A percentile compares a stretch with the other conserved stretches of the same genome.
Conservation (phyloP, 2,888 invertebrate genomes). For the Strigamia maritima region DNA sequence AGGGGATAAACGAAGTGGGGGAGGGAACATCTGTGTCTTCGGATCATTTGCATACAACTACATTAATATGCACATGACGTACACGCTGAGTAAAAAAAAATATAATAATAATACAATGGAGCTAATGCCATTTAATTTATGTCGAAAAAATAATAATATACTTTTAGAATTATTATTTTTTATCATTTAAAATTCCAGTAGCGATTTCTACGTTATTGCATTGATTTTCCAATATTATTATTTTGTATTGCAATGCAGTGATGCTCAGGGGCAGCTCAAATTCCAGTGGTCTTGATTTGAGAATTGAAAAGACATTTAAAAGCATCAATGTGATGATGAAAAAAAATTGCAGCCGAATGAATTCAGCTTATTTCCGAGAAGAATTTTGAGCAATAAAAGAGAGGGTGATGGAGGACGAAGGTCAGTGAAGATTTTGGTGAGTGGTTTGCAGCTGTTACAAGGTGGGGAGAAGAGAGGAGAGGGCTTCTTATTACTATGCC, state of each 20-base stretch:
- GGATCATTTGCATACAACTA: constrained; percentile 15
- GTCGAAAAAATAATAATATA: too few species aligned
- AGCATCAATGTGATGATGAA: not conserved
- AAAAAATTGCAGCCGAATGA: not conserved
- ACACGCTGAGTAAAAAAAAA: not conserved
- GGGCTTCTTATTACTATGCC: constrained; percentile 37
- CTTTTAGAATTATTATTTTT: too few species aligned
- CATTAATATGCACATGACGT: constrained; percentile 18
- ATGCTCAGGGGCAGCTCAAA: not conserved
- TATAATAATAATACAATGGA: not conserved
- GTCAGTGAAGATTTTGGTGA: constrained; percentile 17
- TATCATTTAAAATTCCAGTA: too few species aligned
- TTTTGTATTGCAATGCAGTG: not conserved
- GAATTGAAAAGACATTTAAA: constrained; percentile 3
- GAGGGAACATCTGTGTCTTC: constrained; percentile 33
- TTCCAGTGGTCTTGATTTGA: not conserved
- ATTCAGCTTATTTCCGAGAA: constrained; percentile 23
- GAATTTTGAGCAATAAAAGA: constrained; percentile 26
- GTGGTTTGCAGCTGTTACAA: constrained; percentile 35
- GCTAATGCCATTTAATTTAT: too few species aligned
- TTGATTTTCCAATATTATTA: too few species aligned
- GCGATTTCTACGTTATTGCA: too few species aligned
- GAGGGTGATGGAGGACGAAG: constrained; percentile 25
- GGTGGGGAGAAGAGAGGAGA: constrained; percentile 17
- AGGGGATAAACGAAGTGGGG: constrained; percentile 8